Conservation (phyloP, 2,797 vertebrate genomes). For the Lepus townsendii region DNA sequence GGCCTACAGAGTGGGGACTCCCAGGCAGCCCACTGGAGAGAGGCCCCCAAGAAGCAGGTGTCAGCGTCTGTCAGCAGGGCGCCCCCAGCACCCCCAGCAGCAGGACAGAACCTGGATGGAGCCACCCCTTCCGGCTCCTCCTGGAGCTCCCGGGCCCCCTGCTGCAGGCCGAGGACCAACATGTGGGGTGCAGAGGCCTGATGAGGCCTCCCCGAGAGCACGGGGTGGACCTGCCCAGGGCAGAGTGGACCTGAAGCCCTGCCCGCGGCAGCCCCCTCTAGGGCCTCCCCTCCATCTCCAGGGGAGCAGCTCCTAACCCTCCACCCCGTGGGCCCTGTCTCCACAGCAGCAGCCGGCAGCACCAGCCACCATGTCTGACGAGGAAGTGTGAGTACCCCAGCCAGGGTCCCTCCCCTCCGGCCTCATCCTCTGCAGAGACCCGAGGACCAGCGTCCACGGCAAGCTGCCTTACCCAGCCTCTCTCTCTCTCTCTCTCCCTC, state of each 20-base stretch:
- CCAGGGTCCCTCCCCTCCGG: no score
- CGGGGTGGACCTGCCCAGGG: neutral
- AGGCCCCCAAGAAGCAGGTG: neutral
- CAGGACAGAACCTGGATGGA: neutral
- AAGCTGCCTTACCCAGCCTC: no score
- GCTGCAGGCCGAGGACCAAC: neutral
- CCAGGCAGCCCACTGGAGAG: neutral
- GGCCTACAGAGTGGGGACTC: neutral
- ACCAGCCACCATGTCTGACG: conserved; percentile 95
- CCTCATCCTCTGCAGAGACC: neutral
- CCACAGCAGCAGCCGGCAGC: conserved; percentile 88
- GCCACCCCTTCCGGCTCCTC: neutral
- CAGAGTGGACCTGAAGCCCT: neutral
- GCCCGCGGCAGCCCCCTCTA: rapidly evolving
- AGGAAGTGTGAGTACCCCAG: conserved; percentile 94
- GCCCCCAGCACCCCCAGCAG: rapidly evolving
- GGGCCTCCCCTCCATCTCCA: rapidly evolving
- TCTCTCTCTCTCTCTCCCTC: neutral
- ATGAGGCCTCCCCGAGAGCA: rapidly evolving
- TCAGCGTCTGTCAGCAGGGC: neutral
- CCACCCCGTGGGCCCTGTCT: conserved; percentile 66
- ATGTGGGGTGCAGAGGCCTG: neutral
- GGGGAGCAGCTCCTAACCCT: neutral
- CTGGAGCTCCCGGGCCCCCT: neutral
- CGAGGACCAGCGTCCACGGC: neutral